Evolutionary conservation across 2,888 invertebrate genomes (phyloP).

Genomic region (Caprella mutica): DNA sequence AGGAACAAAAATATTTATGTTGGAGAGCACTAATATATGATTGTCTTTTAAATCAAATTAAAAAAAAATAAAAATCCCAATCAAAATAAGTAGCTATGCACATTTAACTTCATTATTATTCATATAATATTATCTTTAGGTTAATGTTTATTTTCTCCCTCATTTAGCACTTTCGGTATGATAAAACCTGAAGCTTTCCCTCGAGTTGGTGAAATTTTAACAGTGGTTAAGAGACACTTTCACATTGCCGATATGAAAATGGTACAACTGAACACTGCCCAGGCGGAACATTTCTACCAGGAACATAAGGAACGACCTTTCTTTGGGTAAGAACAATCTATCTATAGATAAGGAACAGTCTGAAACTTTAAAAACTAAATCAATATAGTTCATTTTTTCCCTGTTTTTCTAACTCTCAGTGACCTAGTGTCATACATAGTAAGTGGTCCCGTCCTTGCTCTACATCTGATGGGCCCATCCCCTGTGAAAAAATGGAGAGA

Average conservation of each 20-base stretch:
- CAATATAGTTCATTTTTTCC: neutral
- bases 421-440: conserved; percentile 49
- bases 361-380: neutral
- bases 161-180: conserved; percentile 53
- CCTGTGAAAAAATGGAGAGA: conserved; percentile 51
- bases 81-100: neutral
- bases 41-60: too few relatives aligned
- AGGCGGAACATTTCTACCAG: conserved; percentile 54
- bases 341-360: neutral
- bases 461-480: conserved; percentile 62
- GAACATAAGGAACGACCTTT: conserved; percentile 49
- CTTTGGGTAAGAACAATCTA: conserved; percentile 38
- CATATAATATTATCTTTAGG: too few relatives aligned
- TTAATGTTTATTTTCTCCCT: too few relatives aligned
- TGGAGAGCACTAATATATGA: too few relatives aligned
- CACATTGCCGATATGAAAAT: conserved; percentile 28
- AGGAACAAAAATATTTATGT: too few relatives aligned
- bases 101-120: neutral
- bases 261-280: conserved; percentile 54
- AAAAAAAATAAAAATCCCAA: neutral
- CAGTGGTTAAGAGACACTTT: conserved; percentile 49
- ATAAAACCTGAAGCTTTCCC: conserved; percentile 61
- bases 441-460: conserved; percentile 56
- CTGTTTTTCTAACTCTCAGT: conserved; percentile 6
- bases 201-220: conserved; percentile 62